Percentiles rank a stretch among this genome's conserved stretches.
These are phyloP conservation scores for Drosophila dives DNA, from an alignment of 2,888 invertebrate species.

Conservation along the genomic window DNA sequence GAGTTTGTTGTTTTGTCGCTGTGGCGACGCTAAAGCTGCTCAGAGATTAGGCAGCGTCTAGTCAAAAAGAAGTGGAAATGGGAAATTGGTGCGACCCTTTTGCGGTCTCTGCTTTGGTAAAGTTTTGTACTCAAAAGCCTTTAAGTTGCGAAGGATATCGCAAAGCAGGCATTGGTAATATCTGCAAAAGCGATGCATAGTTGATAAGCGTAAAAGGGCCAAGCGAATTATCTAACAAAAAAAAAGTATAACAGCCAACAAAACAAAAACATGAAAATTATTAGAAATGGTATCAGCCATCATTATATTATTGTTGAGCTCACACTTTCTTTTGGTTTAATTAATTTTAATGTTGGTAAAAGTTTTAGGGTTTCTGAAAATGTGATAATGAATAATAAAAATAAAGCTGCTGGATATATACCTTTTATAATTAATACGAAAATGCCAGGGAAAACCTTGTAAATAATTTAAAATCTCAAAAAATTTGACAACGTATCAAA, in stretches of 20 bases:
- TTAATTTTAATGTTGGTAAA: conserved; percentile 21
- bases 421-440: background rate
- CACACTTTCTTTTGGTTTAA: conserved; percentile 7
- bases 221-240: conserved; percentile 4
- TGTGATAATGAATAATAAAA: conserved; percentile 9
- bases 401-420: background rate
- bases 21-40: conserved; percentile 52
- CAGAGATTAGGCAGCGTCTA: conserved; percentile 54
- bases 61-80: conserved; percentile 27
- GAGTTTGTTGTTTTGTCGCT: conserved; percentile 41
- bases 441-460: background rate
- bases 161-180: conserved; percentile 52
- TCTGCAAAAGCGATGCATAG: conserved; percentile 34
- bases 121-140: conserved; percentile 62
- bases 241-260: background rate
- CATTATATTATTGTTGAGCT: conserved; percentile 23
- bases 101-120: conserved; percentile 55
- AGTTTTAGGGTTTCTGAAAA: background rate
- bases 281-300: conserved; percentile 27
- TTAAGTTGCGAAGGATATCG: conserved; percentile 65
- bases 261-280: conserved; percentile 23
- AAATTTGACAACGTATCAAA: background rate
- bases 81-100: conserved; percentile 42
- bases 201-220: conserved; percentile 48
- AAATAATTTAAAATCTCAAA: background rate